A percentile compares a stretch with the other conserved stretches of the same genome.
Conservation (phyloP, 92 coral and sea anemone species). For the Ricordea florida region DNA sequence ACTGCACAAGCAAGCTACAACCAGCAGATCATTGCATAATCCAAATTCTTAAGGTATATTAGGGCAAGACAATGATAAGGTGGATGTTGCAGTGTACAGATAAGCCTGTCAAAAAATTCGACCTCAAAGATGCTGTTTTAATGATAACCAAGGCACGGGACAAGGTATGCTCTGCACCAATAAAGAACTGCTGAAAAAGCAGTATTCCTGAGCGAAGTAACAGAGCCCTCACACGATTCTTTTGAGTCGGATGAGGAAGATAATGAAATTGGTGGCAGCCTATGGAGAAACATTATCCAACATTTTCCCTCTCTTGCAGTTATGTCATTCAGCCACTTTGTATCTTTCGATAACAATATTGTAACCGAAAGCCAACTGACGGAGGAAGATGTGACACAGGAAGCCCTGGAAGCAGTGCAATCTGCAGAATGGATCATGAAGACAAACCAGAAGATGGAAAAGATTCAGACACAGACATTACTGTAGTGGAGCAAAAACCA, state of each 20-base stretch:
- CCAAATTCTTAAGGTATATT: constrained; percentile 3
- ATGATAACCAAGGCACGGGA: constrained; percentile 26
- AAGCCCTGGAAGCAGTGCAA: constrained; percentile 22
- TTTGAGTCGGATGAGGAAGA: constrained; percentile 3
- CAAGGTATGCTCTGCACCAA: neutral
- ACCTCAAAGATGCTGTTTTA: constrained; percentile 35
- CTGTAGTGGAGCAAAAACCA: no score
- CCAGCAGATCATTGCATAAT: no score
- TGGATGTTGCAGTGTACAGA: constrained; percentile 5
- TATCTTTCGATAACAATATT: constrained; percentile 7
- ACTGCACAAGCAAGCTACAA: no score
- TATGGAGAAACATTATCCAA: constrained; percentile 11
- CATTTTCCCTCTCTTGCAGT: constrained; percentile 4
- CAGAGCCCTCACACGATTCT: no score
- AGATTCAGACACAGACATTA: no score
- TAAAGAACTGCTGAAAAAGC: constrained; percentile 47
- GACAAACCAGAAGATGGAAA: neutral
- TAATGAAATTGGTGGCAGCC: neutral
- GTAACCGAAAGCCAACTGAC: constrained; percentile 20
- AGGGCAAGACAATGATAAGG: constrained; percentile 5
- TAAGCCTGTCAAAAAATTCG: constrained; percentile 10
- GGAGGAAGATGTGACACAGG: constrained; percentile 14
- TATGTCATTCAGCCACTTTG: constrained; percentile 5
- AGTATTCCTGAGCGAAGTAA: no score
- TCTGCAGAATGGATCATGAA: no score